These are phyloP conservation scores for Portevinia maculata DNA, from an alignment of 2,888 invertebrate genomes.

Conservation along the genomic window DNA sequence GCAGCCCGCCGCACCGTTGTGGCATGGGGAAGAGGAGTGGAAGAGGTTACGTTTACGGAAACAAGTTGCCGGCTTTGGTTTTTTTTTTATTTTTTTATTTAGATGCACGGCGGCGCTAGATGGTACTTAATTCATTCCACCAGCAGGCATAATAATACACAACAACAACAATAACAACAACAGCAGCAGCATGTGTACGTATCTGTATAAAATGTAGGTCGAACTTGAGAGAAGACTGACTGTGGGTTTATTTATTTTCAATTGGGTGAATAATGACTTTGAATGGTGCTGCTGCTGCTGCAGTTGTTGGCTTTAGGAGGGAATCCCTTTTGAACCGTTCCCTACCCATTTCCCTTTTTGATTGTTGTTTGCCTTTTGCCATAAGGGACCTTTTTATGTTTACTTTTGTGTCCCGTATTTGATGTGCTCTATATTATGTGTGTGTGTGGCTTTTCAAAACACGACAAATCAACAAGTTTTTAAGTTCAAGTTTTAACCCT, in stretches of 20 bases:
- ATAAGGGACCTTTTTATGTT: constrained; percentile 42
- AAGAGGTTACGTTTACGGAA: constrained; percentile 14
- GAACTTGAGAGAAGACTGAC: constrained; percentile 38
- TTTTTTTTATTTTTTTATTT: constrained; percentile 30
- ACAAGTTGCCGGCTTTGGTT: constrained; percentile 53
- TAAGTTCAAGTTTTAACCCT: constrained; percentile 43
- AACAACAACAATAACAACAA: not conserved
- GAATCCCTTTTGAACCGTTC: constrained; percentile 28
- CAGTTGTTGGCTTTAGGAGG: constrained; percentile 18
- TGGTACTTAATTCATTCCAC: constrained; percentile 57
- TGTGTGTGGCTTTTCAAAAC: constrained; percentile 1
- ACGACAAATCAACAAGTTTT: constrained; percentile 52
- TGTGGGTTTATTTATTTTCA: constrained; percentile 48
- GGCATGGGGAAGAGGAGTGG: not conserved
- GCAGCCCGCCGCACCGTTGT: not conserved
- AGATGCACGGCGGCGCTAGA: constrained; percentile 50
- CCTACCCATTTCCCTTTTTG: not conserved
- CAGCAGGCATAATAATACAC: constrained; percentile 14
- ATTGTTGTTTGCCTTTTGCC: constrained; percentile 5
- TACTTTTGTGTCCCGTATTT: constrained; percentile 30
- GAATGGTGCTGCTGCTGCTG: constrained; percentile 3
- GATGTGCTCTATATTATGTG: constrained; percentile 7
- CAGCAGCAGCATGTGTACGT: constrained; percentile 16
- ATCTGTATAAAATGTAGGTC: constrained; percentile 48
- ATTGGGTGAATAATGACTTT: constrained; percentile 51